A percentile compares a stretch with the other conserved stretches of the same genome.
Conservation (phyloP, 2,797 vertebrate genomes). For the Sylvia borin region DNA sequence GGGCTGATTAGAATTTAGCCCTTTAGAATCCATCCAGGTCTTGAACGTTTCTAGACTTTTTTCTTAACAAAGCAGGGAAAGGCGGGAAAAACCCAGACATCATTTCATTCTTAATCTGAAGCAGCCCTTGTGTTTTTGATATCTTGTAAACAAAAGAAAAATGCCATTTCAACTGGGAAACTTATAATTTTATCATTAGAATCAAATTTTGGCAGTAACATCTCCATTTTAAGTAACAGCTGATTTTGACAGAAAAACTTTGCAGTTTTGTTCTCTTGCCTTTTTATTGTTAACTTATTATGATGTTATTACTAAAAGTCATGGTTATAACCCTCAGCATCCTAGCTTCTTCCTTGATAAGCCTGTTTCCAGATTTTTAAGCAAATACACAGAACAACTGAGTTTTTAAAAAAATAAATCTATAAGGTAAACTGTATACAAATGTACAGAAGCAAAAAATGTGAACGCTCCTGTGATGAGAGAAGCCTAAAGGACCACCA, state of each 20-base stretch:
- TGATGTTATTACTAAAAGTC: background rate
- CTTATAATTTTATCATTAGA: background rate
- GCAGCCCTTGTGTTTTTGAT: background rate
- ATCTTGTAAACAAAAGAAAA: background rate
- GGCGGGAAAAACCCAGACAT: background rate
- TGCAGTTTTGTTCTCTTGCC: background rate
- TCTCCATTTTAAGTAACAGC: background rate
- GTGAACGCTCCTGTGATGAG: background rate
- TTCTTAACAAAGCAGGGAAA: background rate
- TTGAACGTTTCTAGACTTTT: background rate
- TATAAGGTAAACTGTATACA: background rate
- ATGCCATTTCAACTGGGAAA: background rate
- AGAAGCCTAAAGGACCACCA: background rate
- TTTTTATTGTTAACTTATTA: background rate
- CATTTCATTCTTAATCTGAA: background rate
- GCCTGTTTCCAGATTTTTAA: background rate
- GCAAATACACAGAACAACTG: background rate
- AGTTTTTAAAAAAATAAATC: background rate
- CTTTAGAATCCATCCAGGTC: background rate
- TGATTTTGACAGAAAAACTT: background rate
- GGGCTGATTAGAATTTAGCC: background rate
- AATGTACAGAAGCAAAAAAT: background rate
- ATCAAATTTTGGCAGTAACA: background rate
- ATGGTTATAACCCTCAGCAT: background rate
- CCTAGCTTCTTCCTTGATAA: background rate